Conservation (phyloP, 2,797 vertebrate species). For the Carduelis carduelis region DNA sequence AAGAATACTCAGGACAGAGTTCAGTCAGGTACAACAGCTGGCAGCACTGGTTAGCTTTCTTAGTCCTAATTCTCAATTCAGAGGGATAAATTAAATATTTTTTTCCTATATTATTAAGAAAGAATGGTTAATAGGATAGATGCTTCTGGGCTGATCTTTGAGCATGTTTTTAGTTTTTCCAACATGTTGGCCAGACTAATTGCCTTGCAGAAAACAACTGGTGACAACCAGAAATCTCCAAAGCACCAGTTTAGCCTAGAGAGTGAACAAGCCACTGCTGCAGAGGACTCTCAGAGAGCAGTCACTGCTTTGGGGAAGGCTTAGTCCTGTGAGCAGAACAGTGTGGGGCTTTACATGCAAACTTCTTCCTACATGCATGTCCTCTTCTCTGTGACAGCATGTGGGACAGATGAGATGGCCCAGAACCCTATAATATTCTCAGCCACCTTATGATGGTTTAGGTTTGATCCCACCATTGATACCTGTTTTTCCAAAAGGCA, state of each 20-base stretch:
- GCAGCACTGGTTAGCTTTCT: not conserved
- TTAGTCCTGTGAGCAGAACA: not conserved
- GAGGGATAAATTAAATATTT: not conserved
- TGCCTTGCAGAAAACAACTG: not conserved
- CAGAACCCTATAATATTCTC: fast-evolving
- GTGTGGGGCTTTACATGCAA: not conserved
- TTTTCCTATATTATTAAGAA: not conserved
- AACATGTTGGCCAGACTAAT: not conserved
- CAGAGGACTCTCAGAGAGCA: too few species aligned
- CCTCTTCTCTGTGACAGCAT: not conserved
- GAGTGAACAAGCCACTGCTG: not conserved
- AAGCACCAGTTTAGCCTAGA: not conserved
- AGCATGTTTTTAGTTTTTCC: not conserved
- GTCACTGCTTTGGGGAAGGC: not conserved
- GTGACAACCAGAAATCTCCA: not conserved
- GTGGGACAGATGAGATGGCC: not conserved
- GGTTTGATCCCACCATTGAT: not conserved
- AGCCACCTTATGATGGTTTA: not conserved
- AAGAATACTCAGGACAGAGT: not conserved
- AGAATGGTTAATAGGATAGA: not conserved
- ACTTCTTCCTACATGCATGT: not conserved
- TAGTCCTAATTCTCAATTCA: not conserved
- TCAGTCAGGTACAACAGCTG: not conserved
- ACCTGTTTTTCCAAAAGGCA: not conserved
- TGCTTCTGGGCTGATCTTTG: not conserved